These are phyloP conservation scores for Lytechinus pictus DNA, from an alignment of 35 echinoderm and acorn worm genomes.

Conservation along the genomic window DNA sequence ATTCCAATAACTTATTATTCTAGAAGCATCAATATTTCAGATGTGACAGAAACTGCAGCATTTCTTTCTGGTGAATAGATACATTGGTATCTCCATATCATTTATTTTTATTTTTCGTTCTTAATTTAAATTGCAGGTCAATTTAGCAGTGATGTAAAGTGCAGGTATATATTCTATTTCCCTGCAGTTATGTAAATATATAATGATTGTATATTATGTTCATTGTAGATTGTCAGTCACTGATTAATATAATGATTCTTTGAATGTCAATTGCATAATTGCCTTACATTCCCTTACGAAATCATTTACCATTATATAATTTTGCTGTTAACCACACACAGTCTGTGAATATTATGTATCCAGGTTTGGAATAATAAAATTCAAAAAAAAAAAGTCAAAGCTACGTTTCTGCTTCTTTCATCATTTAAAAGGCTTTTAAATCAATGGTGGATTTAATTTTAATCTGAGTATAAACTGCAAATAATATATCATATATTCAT, in stretches of 20 bases:
- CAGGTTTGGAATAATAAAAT: conserved; percentile 12
- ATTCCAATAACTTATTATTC: neutral
- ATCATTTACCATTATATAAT: neutral
- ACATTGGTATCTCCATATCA: neutral
- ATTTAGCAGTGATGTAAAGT: neutral
- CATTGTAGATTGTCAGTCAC: neutral
- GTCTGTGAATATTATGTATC: neutral
- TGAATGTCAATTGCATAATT: neutral
- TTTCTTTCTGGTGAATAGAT: neutral
- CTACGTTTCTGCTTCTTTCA: neutral
- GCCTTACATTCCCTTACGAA: neutral
- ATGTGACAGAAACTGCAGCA: neutral
- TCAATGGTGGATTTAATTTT: too few species aligned
- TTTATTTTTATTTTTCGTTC: neutral
- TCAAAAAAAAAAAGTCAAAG: neutral
- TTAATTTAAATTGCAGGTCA: neutral
- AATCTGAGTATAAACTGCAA: too few species aligned
- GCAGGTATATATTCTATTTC: neutral
- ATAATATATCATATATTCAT: too few species aligned
- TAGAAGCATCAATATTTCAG: neutral
- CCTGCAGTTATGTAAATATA: neutral
- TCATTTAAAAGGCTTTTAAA: neutral
- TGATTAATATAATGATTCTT: neutral
- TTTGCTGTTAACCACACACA: conserved; percentile 1
- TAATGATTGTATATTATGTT: neutral